Conservation (phyloP, 2,797 vertebrate genomes). For the Uromys caudimaculatus region DNA sequence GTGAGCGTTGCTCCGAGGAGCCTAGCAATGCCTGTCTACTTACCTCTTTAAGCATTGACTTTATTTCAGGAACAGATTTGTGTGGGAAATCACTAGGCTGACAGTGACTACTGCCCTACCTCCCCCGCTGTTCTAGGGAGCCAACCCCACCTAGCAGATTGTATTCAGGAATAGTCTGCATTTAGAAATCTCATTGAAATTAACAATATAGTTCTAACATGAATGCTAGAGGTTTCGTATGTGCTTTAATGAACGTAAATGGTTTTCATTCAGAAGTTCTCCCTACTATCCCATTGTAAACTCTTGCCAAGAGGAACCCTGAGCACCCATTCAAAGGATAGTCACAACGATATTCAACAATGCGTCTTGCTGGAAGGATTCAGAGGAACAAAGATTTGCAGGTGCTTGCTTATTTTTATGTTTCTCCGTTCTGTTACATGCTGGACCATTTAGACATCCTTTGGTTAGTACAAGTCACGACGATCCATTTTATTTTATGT, state of each 20-base stretch:
- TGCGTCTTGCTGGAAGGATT: constrained; percentile 17
- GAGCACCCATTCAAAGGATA: constrained; percentile 33
- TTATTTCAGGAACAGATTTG: constrained; percentile 57
- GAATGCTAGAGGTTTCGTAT: constrained; percentile 69
- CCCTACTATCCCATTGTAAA: constrained; percentile 59
- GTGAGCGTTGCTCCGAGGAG: neutral
- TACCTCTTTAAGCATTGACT: neutral
- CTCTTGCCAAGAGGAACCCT: constrained; percentile 31
- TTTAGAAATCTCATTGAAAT: constrained; percentile 63
- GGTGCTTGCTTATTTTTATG: neutral
- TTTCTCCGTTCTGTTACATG: constrained; percentile 40
- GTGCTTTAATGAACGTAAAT: constrained; percentile 77
- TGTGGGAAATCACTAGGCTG: constrained; percentile 54
- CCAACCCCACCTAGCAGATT: constrained; percentile 67
- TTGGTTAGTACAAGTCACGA: constrained; percentile 37
- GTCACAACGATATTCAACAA: neutral
- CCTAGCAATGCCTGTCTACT: neutral
- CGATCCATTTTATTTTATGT: constrained; percentile 45
- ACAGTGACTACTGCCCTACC: constrained; percentile 17
- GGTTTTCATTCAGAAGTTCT: constrained; percentile 71
- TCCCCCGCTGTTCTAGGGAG: constrained; percentile 36
- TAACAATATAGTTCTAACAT: constrained; percentile 40
- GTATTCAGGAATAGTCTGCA: constrained; percentile 51
- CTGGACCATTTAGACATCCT: constrained; percentile 24
- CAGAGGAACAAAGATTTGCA: neutral